phyloP scores from a whole-genome alignment of 2,888 invertebrate species.

The Anarsia innoxiella region DNA sequence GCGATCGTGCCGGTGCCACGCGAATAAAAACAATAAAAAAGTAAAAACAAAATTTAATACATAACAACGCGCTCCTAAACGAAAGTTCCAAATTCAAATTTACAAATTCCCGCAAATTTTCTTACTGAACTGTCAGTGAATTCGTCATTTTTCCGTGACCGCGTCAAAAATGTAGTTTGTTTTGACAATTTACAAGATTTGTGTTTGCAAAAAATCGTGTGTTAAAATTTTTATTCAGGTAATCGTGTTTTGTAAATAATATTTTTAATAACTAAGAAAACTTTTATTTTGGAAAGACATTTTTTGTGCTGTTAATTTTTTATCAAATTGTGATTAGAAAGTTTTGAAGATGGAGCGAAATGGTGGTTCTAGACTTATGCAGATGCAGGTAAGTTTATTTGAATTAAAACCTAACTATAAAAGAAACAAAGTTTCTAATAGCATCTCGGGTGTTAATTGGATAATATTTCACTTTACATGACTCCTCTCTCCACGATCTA shows the following conservation, averaged over 20 bases:
- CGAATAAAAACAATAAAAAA: slow-evolving; percentile 3
- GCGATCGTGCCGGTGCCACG: slow-evolving; percentile 13
- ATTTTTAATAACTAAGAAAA: too few relatives aligned
- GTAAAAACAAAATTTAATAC: slow-evolving; percentile 4
- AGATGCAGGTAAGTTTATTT: slow-evolving; percentile 61
- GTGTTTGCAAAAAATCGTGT: slow-evolving; percentile 41
- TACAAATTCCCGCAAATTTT: slow-evolving; percentile 20
- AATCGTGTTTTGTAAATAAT: too few relatives aligned
- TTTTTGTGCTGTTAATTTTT: slow-evolving; percentile 1
- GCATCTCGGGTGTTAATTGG: too few relatives aligned
- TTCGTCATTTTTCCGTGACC: slow-evolving; percentile 32
- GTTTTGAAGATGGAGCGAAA: slow-evolving; percentile 50
- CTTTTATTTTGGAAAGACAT: neutral
- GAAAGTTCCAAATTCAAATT: slow-evolving; percentile 26
- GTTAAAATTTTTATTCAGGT: slow-evolving; percentile 27
- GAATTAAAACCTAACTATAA: too few relatives aligned
- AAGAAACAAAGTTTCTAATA: too few relatives aligned
- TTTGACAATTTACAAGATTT: slow-evolving; percentile 32
- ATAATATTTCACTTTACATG: too few relatives aligned
- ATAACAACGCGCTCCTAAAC: slow-evolving; percentile 2
- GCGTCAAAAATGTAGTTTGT: slow-evolving; percentile 36
- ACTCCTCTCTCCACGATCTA: too few relatives aligned
- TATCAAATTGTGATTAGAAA: slow-evolving; percentile 1
- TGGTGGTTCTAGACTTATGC: slow-evolving; percentile 57
- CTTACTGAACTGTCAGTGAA: slow-evolving; percentile 7